Evolutionary conservation across 2,113 vertebrate species (phyloP).

Genomic region (Donacobius atricapilla): DNA sequence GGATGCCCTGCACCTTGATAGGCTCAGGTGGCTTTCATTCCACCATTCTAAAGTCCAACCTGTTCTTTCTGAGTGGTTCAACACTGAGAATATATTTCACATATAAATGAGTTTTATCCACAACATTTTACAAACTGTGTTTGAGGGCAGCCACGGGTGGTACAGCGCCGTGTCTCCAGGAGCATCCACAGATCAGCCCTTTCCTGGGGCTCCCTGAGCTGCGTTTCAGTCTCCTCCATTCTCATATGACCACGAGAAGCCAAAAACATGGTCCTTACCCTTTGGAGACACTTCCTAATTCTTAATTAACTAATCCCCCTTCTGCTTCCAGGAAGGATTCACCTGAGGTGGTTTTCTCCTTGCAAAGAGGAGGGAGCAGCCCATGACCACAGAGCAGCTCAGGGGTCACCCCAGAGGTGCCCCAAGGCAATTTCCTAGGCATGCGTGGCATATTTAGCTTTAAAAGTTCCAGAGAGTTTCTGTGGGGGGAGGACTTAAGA

Average conservation of each 20-base stretch:
- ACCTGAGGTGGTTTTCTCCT: neutral
- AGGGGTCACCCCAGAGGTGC: neutral
- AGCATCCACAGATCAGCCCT: neutral
- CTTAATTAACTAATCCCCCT: neutral
- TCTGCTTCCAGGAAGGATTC: neutral
- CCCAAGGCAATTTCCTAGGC: accelerated
- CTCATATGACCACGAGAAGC: neutral
- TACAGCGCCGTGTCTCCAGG: accelerated
- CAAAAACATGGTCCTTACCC: neutral
- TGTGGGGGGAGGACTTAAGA: neutral
- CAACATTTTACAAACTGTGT: neutral
- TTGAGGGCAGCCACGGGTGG: neutral
- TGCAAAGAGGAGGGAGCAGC: neutral
- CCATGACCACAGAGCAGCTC: neutral
- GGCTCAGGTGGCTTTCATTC: neutral
- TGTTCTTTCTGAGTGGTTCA: neutral
- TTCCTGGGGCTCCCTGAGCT: neutral
- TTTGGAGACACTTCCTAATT: neutral
- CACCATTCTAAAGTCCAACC: neutral
- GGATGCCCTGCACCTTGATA: neutral
- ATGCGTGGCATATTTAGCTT: neutral
- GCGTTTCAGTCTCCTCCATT: neutral
- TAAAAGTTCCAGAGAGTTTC: neutral
- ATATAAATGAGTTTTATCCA: neutral
- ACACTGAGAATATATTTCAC: neutral